Evolutionary conservation across 2,113 vertebrate genomes (phyloP).

Genomic region (Rhea pennata): DNA sequence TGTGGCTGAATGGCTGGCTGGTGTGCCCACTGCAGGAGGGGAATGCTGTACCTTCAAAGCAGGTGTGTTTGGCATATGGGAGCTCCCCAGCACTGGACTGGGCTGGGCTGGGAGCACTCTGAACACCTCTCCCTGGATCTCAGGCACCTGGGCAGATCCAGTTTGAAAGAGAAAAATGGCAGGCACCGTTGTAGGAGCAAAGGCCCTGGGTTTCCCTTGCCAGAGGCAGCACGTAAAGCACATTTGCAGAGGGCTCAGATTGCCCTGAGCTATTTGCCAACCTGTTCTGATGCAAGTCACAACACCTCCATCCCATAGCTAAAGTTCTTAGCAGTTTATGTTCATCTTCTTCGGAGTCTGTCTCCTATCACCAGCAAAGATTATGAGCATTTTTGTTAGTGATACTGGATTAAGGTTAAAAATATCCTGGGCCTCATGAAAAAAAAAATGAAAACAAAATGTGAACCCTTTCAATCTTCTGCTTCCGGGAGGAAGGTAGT

Average conservation of each 20-base stretch:
- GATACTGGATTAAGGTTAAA: background rate
- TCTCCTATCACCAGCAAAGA: background rate
- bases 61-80: fast-evolving
- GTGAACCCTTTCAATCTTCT: background rate
- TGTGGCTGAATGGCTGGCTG: background rate
- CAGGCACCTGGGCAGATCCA: background rate
- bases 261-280: background rate
- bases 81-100: background rate
- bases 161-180: background rate
- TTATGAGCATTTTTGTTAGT: background rate
- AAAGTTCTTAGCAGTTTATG: slow-evolving; percentile 2
- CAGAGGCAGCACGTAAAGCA: background rate
- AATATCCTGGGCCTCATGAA: background rate
- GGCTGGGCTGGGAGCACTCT: background rate
- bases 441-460: slow-evolving; percentile 12
- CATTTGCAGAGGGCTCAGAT: background rate
- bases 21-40: background rate
- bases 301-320: background rate
- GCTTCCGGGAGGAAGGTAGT: background rate
- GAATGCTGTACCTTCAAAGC: background rate
- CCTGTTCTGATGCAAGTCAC: background rate
- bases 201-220: background rate
- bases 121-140: background rate
- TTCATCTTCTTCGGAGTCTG: background rate
- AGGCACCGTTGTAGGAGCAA: background rate